Base-by-base conservation (phyloP, 2,113 vertebrate genomes). In the Podarcis raffonei region DNA sequence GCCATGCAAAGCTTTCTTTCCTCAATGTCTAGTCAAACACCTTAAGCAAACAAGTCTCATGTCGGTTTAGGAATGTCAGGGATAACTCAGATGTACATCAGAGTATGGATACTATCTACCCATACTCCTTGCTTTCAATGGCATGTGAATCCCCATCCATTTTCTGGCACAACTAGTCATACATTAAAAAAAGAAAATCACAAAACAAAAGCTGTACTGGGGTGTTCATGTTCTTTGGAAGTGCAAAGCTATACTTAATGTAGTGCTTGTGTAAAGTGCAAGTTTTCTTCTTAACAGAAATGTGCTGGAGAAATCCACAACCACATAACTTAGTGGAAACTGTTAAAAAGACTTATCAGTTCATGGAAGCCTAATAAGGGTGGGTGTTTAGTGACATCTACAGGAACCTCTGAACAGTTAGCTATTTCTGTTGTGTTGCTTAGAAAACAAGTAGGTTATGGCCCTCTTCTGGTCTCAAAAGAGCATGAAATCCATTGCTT, bases 261-360 rank as follows among this genome's bases (percentile, higher is more conserved):
- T 92, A 90, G 77, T 94, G 88, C 94, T 57, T 84, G 93, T 93
- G 93, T 90, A 96, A 96, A 95, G 95, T 95, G 94, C 94, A 95
- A 95, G 81, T 86, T 89, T 76, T 91, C 92, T 93, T 89, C 88
- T 94, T 87, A 82, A 84, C 71, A 90, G 85, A 95, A 95, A 87
- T n/a, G 81, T 90, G 91, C 20, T 95, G 90, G 91, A 87, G 92
- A 92, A 87, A 93, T 92, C 77, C 76, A 92, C 4, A 48, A 87
- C 83, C 82, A 89, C 81, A 93, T 57, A 90, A 89, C 75, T 89
- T 65, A 93, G 1, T 76, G 87, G 79, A 93, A 94, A 66, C 79
- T 71, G 91, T 87, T 92, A 90, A 84, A 85, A 90, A 84, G 90
- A 72, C 86, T 89, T 75, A 83, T 1, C 8, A 88, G 92, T 93